Evolutionary conservation across 2,888 invertebrate genomes (phyloP).

Genomic region (Yponomeuta evonymella): DNA sequence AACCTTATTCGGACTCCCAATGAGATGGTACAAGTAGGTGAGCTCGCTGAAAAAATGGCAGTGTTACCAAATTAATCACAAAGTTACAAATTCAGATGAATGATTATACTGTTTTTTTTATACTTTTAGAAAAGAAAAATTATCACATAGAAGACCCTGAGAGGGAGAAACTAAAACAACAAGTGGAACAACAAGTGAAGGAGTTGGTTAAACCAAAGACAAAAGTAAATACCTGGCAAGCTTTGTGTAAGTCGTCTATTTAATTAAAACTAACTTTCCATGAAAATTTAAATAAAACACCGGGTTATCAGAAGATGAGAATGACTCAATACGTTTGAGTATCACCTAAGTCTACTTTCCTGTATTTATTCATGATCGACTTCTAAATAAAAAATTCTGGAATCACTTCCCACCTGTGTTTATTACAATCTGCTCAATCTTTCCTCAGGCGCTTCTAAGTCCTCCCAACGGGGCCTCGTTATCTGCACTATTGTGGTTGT

Average conservation of each 20-base stretch:
- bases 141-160: slow-evolving; percentile 20
- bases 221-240: slow-evolving; percentile 29
- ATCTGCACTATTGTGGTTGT: slow-evolving; percentile 21
- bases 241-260: slow-evolving; percentile 31
- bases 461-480: slow-evolving; percentile 38
- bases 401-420: no score
- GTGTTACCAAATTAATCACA: no score
- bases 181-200: slow-evolving; percentile 9
- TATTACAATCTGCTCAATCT: no score
- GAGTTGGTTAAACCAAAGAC: slow-evolving; percentile 15
- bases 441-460: slow-evolving; percentile 48
- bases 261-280: background rate
- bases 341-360: no score
- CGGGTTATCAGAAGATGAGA: no score
- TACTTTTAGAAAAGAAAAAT: slow-evolving; percentile 19
- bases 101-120: background rate
- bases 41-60: background rate
- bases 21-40: background rate
- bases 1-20: slow-evolving; percentile 5
- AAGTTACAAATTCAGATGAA: no score
- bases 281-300: no score
- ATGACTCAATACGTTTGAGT: no score
- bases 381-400: no score
- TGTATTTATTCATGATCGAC: no score
- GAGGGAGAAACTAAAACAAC: slow-evolving; percentile 27